Percentiles rank a stretch among this genome's conserved stretches.
Evolutionary conservation across 2,797 vertebrate species (phyloP).

Genomic region (Selene dorsalis): DNA sequence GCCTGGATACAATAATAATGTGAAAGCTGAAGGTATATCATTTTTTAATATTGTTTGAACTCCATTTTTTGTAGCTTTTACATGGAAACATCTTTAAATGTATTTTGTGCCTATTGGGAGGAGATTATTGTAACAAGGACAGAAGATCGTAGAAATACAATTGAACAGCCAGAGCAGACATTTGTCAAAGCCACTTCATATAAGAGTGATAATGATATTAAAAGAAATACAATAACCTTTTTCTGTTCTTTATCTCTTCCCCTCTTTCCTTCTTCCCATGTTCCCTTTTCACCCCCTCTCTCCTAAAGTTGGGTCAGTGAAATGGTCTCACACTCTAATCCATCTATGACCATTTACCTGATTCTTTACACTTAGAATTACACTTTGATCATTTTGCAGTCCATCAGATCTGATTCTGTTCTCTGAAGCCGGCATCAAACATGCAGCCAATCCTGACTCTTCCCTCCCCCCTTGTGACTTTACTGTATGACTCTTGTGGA

Average conservation of each 20-base stretch:
- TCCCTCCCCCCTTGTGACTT: too few relatives aligned
- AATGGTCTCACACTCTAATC: neutral
- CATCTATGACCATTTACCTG: too few relatives aligned
- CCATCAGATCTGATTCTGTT: too few relatives aligned
- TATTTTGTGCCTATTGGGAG: neutral
- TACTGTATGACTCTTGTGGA: neutral
- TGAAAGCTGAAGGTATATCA: neutral
- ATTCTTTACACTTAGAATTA: too few relatives aligned
- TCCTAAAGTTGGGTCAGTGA: neutral
- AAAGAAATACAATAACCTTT: neutral
- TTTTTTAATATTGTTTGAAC: neutral
- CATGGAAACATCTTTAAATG: neutral
- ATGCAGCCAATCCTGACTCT: too few relatives aligned
- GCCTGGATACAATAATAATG: neutral
- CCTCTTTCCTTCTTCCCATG: constrained; percentile 1
- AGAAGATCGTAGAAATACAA: too few relatives aligned
- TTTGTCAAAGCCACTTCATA: neutral
- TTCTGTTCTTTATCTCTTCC: neutral
- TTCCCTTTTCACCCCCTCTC: neutral
- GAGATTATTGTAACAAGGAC: neutral
- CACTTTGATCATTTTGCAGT: too few relatives aligned
- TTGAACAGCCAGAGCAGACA: too few relatives aligned
- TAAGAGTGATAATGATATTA: neutral
- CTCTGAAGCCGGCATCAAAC: too few relatives aligned
- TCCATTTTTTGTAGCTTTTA: neutral